Percentiles rank a stretch among this genome's conserved stretches.
These are phyloP conservation scores for Fistularia commersonii DNA, from an alignment of 2,797 vertebrate genomes.

Conservation along the genomic window DNA sequence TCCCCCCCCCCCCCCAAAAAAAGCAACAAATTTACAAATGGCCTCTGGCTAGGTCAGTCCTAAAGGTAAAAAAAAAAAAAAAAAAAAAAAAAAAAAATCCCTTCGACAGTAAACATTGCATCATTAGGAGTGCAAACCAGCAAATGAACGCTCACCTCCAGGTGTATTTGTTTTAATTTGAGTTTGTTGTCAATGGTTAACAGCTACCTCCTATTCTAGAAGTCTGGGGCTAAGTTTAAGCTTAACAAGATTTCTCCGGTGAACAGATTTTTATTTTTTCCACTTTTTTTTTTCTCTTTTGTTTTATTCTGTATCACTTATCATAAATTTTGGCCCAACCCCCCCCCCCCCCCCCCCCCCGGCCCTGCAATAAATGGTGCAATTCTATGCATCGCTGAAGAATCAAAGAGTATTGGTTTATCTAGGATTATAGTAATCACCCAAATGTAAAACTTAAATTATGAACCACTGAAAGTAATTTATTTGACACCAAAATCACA, in stretches of 20 bases:
- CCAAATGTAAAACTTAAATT: slow-evolving; percentile 14
- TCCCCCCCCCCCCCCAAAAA: slow-evolving; percentile 3
- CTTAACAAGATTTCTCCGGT: slow-evolving; percentile 52
- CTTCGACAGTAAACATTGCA: no score
- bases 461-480: slow-evolving; percentile 15
- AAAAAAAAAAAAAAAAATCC: neutral
- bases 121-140: slow-evolving; percentile 30
- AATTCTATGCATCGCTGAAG: no score
- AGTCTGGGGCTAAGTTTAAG: slow-evolving; percentile 52
- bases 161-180: slow-evolving; percentile 50
- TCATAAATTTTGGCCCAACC: slow-evolving; percentile 26
- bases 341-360: no score
- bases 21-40: no score
- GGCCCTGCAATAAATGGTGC: no score
- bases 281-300: slow-evolving; percentile 28
- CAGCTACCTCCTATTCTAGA: slow-evolving; percentile 75
- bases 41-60: slow-evolving; percentile 24
- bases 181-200: slow-evolving; percentile 57
- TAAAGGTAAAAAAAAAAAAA: slow-evolving; percentile 7
- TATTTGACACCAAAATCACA: slow-evolving; percentile 20
- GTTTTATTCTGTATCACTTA: slow-evolving; percentile 33
- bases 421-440: no score
- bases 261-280: slow-evolving; percentile 40
- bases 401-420: no score
- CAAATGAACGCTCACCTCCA: slow-evolving; percentile 31